A percentile compares a stretch with the other conserved stretches of the same genome.
Conservation (phyloP, 2,888 invertebrate genomes). For the Lepidocyrtoides sp. region DNA sequence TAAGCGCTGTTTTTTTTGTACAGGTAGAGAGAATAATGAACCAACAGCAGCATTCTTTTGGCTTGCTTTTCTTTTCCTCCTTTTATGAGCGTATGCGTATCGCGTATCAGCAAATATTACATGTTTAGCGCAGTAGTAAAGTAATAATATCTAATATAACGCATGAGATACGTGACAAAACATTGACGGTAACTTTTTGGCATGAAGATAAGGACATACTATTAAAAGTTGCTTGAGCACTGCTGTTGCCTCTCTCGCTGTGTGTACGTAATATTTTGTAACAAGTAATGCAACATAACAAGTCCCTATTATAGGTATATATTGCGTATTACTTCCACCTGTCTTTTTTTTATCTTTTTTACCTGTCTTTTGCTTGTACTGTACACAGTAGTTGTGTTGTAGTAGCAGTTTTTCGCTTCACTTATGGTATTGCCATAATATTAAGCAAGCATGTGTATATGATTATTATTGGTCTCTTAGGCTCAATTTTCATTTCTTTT, state of each 20-base stretch:
- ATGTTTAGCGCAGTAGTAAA: not conserved
- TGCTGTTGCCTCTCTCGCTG: not conserved
- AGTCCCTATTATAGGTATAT: not conserved
- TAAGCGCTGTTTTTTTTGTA: constrained; percentile 31
- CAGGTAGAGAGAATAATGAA: not conserved
- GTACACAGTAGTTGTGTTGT: constrained; percentile 3
- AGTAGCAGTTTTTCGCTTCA: not conserved
- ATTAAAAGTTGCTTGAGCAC: constrained; percentile 25
- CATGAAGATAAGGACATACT: constrained; percentile 52
- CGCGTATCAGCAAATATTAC: constrained; percentile 28
- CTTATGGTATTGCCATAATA: constrained; percentile 46
- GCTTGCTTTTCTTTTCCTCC: constrained; percentile 34
- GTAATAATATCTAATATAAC: constrained; percentile 45
- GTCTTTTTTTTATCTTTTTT: constrained; percentile 20
- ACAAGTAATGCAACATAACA: too few species aligned
- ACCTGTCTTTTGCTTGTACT: constrained; percentile 26
- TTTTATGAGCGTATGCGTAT: constrained; percentile 17
- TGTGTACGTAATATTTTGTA: not conserved
- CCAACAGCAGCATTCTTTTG: not conserved
- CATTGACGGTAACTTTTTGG: constrained; percentile 54
- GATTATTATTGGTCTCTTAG: constrained; percentile 64
- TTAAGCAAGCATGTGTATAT: constrained; percentile 43
- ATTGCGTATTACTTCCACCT: constrained; percentile 50
- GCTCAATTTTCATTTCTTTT: constrained; percentile 63
- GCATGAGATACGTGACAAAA: constrained; percentile 62